A percentile compares a stretch with the other conserved stretches of the same genome.
Conservation (phyloP, 1,140 invertebrate species). For the Heterodera schachtii region DNA sequence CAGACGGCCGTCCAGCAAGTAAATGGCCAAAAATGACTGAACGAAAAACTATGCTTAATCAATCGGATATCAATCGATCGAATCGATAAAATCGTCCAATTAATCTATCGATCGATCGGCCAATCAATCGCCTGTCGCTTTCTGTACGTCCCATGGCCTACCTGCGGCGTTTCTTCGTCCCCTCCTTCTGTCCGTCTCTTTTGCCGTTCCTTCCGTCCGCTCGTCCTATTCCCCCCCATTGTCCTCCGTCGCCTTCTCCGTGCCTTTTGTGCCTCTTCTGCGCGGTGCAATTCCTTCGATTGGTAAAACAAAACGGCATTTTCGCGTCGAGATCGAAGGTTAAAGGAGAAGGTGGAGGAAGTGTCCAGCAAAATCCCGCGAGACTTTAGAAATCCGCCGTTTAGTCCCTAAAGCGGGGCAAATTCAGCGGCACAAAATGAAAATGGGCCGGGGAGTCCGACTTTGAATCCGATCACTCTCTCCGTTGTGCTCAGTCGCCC, state of each 20-base stretch:
- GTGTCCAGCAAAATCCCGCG: constrained; percentile 30
- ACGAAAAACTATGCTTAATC: neutral
- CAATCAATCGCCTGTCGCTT: neutral
- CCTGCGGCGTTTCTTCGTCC: neutral
- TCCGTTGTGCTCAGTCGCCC: constrained; percentile 53
- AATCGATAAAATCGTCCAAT: neutral
- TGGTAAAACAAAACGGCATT: constrained; percentile 62
- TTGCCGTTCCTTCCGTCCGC: neutral
- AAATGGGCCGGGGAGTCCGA: neutral
- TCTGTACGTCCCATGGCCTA: constrained; percentile 19
- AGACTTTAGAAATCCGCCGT: constrained; percentile 53
- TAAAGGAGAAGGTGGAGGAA: constrained; percentile 55
- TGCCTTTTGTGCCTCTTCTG: constrained; percentile 28
- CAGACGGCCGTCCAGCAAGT: constrained; percentile 56
- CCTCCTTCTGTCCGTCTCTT: neutral
- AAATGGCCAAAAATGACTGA: constrained; percentile 58
- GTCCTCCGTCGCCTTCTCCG: constrained; percentile 15
- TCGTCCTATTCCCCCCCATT: constrained; percentile 25
- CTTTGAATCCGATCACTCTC: constrained; percentile 55
- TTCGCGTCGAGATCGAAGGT: constrained; percentile 55
- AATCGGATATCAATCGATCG: no score
- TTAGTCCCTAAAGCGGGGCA: constrained; percentile 3
- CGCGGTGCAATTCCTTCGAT: constrained; percentile 40
- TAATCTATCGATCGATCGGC: no score
- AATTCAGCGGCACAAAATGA: neutral